Evolutionary conservation across 2,113 vertebrate genomes (phyloP), one percentile per base, ranked within the genome.

Genomic region (Halcyon malimbica): DNA sequence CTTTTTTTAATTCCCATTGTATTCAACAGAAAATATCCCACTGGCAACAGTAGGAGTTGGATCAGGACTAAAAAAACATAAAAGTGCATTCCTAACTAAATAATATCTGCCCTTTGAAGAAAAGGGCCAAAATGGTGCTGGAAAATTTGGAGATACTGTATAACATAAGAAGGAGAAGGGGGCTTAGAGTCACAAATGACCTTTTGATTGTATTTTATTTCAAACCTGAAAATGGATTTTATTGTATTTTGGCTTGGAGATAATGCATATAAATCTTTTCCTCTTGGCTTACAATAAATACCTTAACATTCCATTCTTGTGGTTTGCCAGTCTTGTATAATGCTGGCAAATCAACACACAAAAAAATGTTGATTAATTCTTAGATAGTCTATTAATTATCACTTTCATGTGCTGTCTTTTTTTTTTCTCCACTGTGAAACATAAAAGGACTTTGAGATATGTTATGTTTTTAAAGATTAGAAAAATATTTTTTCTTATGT

Each of bases 41-140:
- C 60, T 94, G 89, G 70, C 87, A 96, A 67, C 87, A 95, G 92
- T 87, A 69, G 92, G 93, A 93, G 50, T 94, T 95, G 93, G 85
- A 96, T 96, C 93, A 94, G 89, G 94, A 73, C 39, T 97, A 50
- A 93, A 89, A 94, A 54, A 11, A 2, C 31, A 65, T 81, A 67
- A 16, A 90, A 90, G 69, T 86, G 73, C 83, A 76, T 90, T 95
- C 44, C 50, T 96, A 92, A 75, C 39, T 84, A 76, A 90, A 88
- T 53, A 81, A 6, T 85, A 54, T 69, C 54, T 60, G 69, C 80
- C 65, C 54, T 95, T 95, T 77, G 85, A 89, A 82, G 29, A 83
- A 77, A 94, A 90, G 86, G 83, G 84, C 19, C 76, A 88, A 83
- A 77, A 88, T 80, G 87, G 76, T 92, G 94, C 81, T 91, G 35